Evolutionary conservation across 2,888 invertebrate species (phyloP).

Genomic region (Drosophila macrospina): DNA sequence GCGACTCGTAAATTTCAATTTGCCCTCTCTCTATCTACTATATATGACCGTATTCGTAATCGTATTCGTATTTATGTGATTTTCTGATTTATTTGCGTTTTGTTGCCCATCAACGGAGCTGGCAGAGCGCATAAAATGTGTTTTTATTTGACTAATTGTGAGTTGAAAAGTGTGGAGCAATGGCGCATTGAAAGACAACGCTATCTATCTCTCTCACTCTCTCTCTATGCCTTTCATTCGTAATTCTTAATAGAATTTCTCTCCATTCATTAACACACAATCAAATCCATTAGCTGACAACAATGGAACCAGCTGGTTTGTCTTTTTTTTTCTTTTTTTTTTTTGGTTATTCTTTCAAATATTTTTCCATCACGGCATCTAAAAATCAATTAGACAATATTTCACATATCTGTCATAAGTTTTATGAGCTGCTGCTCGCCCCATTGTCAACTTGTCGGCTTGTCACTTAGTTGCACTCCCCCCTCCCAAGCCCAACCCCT

Average conservation of each 20-base stretch:
- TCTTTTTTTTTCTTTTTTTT: background rate
- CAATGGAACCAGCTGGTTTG: constrained; percentile 51
- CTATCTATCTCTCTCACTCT: background rate
- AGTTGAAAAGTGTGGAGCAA: constrained; percentile 57
- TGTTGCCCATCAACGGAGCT: constrained; percentile 70
- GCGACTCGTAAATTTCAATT: constrained; percentile 83
- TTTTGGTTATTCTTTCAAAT: constrained; percentile 16
- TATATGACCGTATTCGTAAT: constrained; percentile 33
- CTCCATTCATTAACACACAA: constrained; percentile 76
- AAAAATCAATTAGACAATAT: constrained; percentile 75
- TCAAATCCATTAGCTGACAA: constrained; percentile 73
- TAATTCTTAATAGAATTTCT: constrained; percentile 40
- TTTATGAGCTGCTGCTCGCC: constrained; percentile 60
- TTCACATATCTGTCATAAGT: constrained; percentile 70
- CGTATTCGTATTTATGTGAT: constrained; percentile 69
- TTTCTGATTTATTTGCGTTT: constrained; percentile 82
- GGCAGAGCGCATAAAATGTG: constrained; percentile 59
- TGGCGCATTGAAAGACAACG: constrained; percentile 39
- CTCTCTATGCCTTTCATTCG: constrained; percentile 15
- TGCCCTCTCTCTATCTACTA: constrained; percentile 59
- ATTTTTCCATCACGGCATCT: constrained; percentile 31
- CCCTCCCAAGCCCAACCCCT: background rate
- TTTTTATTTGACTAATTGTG: constrained; percentile 68
- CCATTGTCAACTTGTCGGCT: constrained; percentile 68
- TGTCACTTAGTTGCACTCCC: constrained; percentile 44